Base-by-base conservation (phyloP, 23 tunicate species). In the Halocynthia roretzi region DNA sequence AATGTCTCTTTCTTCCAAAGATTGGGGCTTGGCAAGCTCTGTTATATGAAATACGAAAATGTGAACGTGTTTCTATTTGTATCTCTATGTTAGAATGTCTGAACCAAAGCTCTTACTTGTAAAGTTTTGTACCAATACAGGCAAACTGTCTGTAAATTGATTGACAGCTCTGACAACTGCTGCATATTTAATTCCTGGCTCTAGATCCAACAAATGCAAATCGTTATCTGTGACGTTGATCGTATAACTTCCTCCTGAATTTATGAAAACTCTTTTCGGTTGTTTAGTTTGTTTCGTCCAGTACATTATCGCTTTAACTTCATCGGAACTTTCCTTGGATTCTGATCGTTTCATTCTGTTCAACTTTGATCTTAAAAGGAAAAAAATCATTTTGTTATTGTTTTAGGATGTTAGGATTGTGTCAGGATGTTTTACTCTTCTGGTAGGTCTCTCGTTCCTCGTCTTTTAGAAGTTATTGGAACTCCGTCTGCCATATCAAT, bases 1-100 rank as follows among this genome's bases (percentile, higher is more conserved):
- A 53, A 92, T 83, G 20, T 82, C 78, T 9, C 71, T 61, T 10
- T 56, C 64, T 57, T 85, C 90, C 7, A 92, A 75, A 11, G 87
- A 81, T 14, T 72, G 77, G 44, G 98, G 98, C 56, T 75, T 83
- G 54, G 71, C 76, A 55, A 92, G 80, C 51, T 92, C 98, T 92
- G 77, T 55, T 20, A 70, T 2, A 50, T 58, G 15, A 58, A 58
- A 58, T n/a, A 58, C 17, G 63, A 58, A 58, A 14, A 31, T 31
- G 44, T 31, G 44, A 31, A 31, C n/a, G 44, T 31, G 44, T 31
- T 4, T 31, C 44, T 31, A 31, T 31, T 31, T 0, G 44, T 31
- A 31, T 31, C 44, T 31, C 44, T 31, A 31, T 31, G 4, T 0
- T 31, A 31, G 4, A 31, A 31, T 31, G 44, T 31, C 44, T 31